These are phyloP conservation scores for Gephyroberyx darwinii DNA, from an alignment of 2,797 vertebrate species.

Conservation along the genomic window DNA sequence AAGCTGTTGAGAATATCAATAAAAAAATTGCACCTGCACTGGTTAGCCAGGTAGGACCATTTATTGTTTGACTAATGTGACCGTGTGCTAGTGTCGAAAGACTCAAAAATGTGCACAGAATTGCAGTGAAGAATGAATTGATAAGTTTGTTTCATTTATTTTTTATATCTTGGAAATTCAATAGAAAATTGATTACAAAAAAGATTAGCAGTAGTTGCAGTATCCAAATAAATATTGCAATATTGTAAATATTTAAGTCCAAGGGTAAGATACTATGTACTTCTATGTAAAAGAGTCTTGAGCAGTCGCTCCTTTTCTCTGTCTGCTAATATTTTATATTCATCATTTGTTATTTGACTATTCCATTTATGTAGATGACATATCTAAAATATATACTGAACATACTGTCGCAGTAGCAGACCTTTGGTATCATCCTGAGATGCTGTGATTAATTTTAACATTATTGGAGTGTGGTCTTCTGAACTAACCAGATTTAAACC, in stretches of 20 bases:
- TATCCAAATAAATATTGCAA: neutral
- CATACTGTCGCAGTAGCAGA: neutral
- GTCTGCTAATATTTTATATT: neutral
- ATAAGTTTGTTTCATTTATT: neutral
- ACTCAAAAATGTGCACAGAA: neutral
- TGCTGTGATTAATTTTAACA: slow-evolving; percentile 37
- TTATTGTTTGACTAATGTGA: slow-evolving; percentile 79
- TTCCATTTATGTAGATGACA: neutral
- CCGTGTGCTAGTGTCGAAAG: slow-evolving; percentile 34
- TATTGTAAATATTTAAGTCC: neutral
- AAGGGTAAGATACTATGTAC: neutral
- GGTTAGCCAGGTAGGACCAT: slow-evolving; percentile 96
- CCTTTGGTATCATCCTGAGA: slow-evolving; percentile 8
- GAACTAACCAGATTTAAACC: slow-evolving; percentile 33
- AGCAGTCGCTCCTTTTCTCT: slow-evolving; percentile 16
- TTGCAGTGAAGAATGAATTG: neutral
- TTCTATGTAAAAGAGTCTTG: too few relatives aligned
- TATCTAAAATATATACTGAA: neutral
- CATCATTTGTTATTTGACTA: neutral
- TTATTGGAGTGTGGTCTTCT: slow-evolving; percentile 33
- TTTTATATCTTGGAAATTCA: neutral
- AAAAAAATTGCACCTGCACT: slow-evolving; percentile 98
- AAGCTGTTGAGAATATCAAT: slow-evolving; percentile 99
- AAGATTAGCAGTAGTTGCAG: neutral
- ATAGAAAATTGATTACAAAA: neutral